These are phyloP conservation scores for Ailuropoda melanoleuca DNA, from an alignment of 2,113 vertebrate species.

Conservation along the genomic window DNA sequence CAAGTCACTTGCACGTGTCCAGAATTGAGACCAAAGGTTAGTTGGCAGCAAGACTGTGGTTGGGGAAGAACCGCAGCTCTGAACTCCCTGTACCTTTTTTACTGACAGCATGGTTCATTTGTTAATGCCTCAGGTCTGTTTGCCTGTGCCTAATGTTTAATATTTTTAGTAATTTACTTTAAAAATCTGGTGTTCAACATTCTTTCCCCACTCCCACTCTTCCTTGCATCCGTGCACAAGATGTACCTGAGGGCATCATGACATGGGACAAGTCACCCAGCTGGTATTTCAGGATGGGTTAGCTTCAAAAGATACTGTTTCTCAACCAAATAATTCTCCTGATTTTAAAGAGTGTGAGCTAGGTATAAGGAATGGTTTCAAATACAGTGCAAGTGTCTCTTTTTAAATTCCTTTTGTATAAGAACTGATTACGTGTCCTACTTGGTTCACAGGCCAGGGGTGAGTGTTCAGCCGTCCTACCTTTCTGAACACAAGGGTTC, in stretches of 20 bases:
- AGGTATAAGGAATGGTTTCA: neutral
- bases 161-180: neutral
- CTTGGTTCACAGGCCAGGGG: neutral
- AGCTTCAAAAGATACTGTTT: neutral
- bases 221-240: neutral
- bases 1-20: neutral
- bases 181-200: neutral
- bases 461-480: neutral
- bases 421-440: neutral
- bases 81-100: neutral
- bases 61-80: neutral
- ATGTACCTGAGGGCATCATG: neutral
- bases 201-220: neutral
- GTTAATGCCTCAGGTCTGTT: neutral
- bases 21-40: neutral
- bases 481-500: neutral
- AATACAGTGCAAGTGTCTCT: neutral
- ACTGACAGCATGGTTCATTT: neutral
- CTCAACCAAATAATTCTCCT: neutral
- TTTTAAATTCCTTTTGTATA: neutral
- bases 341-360: neutral
- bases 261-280: neutral
- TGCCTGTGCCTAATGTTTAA: neutral
- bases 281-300: constrained; percentile 9
- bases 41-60: neutral